phyloP scores from a whole-genome alignment of 2,797 vertebrate genomes.

The Sebastes oblongus region DNA sequence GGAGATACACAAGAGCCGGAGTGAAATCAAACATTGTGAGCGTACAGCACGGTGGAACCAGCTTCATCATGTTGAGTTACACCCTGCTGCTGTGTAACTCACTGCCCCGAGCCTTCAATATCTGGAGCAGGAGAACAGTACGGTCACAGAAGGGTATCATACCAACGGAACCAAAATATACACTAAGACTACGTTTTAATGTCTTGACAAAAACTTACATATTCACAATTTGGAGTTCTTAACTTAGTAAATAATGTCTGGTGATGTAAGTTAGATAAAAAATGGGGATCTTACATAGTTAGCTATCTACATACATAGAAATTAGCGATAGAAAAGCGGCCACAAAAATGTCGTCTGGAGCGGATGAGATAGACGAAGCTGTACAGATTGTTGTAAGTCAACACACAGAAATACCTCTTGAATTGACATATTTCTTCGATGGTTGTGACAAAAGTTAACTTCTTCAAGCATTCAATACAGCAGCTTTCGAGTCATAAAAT shows the following conservation, averaged over 20 bases:
- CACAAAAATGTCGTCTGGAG: no score
- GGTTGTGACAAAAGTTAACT: neutral
- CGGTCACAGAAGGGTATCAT: no score
- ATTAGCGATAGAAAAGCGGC: no score
- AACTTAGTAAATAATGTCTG: neutral
- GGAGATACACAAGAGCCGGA: constrained; percentile 1
- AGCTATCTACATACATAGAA: no score
- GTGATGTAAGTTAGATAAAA: neutral
- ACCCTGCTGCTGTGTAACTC: neutral
- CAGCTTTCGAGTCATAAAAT: neutral
- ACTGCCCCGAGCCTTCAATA: neutral
- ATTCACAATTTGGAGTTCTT: neutral
- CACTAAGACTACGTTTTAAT: neutral
- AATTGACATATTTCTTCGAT: neutral
- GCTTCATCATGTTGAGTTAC: constrained; percentile 21
- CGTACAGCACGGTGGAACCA: neutral
- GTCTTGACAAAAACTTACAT: neutral
- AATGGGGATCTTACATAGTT: no score
- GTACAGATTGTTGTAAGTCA: no score
- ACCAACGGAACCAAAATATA: no score
- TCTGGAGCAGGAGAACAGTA: neutral
- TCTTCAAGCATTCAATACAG: neutral
- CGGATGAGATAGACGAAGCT: no score
- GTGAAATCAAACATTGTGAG: neutral
- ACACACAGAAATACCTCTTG: no score